Evolutionary conservation across 2,797 vertebrate genomes (phyloP), one percentile per base, ranked within the genome.

Genomic region (Trachurus trachurus): DNA sequence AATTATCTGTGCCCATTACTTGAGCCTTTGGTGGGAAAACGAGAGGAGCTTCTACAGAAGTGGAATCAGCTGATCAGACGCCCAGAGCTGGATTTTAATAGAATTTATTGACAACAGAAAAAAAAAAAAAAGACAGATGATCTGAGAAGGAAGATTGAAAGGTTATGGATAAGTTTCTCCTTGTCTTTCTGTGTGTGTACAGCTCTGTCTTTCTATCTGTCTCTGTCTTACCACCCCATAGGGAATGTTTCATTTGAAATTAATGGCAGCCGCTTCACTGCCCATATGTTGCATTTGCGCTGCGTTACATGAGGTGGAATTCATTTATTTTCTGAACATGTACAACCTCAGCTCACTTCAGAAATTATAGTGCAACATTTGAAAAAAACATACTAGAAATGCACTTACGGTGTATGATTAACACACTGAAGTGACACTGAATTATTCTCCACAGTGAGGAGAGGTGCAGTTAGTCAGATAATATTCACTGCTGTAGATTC

Each of bases 211-310:
- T 63, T 89, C 56, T 63, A 66, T 76, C 62, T 13, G 17, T 79
- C 81, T 67, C 56, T 54, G 39, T 74, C 58, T 77, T 77, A 37
- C 57, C 49, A 78, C 61, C 66, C 60, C 54, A 56, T 56, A 26
- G 68, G 54, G 60, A 75, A 81, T 42, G 62, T 78, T 82, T 80
- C 50, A 61, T 73, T 74, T 72, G 19, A 78, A 78, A 84, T 82
- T 34, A 87, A 83, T 74, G 71, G 69, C 62, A 45, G 52, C 44
- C 8, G 71, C 86, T 84, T 71, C 71, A 37, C 42, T 67, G 59
- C 64, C 59, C 72, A 22, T 42, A 61, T 74, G 56, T 72, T 71
- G 62, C 42, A 10, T 82, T 77, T 58, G 31, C 15, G 3, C 60
- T 61, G 59, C 12, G 21, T 40, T 40, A 68, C 50, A 47, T 53